Conservation (phyloP, 92 coral and sea anemone species). For the Blastomussa wellsi region DNA sequence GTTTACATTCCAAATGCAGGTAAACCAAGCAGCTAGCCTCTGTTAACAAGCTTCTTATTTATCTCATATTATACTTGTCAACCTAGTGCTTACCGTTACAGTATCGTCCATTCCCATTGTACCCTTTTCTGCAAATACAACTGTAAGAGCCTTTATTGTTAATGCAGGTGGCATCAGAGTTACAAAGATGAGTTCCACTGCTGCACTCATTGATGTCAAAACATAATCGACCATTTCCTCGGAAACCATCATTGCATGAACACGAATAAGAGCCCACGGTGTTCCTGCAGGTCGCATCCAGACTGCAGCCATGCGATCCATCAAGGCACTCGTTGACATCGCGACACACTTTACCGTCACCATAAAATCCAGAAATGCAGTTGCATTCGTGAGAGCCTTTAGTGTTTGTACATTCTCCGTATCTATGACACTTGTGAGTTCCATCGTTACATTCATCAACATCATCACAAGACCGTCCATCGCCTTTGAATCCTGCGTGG, state of each 20-base stretch:
- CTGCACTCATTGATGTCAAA: slow-evolving; percentile 18
- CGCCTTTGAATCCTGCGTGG: background rate
- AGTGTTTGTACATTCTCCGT: slow-evolving; percentile 17
- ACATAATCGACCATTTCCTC: too few species aligned
- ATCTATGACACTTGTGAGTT: background rate
- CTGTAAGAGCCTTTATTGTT: slow-evolving; percentile 11
- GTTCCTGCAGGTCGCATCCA: background rate
- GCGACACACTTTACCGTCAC: background rate
- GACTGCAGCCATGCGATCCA: background rate
- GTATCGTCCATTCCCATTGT: background rate
- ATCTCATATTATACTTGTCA: too few species aligned
- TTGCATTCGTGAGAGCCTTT: slow-evolving; percentile 13
- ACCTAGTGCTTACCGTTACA: background rate
- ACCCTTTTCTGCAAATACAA: background rate
- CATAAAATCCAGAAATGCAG: background rate
- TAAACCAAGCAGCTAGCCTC: background rate
- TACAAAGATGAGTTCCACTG: background rate
- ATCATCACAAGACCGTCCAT: slow-evolving; percentile 3
- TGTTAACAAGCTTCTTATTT: too few species aligned
- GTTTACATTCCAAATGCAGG: too few species aligned
- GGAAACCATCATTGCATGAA: background rate
- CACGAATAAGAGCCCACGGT: background rate
- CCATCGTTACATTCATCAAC: background rate
- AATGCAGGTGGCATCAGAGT: background rate
- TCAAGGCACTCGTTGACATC: background rate